These are phyloP conservation scores for Onchidella celtica DNA, from an alignment of 2,888 invertebrate species.

Conservation along the genomic window DNA sequence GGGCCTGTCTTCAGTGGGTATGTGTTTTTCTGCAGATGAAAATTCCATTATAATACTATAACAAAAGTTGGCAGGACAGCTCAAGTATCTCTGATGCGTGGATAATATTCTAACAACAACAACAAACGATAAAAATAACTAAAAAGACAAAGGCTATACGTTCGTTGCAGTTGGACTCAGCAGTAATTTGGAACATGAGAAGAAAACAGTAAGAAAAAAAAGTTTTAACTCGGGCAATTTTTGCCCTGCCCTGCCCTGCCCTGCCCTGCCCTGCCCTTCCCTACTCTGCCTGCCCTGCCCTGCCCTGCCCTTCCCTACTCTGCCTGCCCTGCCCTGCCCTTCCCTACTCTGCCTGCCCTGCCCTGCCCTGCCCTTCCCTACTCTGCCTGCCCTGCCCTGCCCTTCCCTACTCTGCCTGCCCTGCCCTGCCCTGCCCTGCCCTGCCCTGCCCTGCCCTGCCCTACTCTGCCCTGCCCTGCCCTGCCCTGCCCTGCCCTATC, in stretches of 20 bases:
- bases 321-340: neutral
- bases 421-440: neutral
- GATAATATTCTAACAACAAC: too few relatives aligned
- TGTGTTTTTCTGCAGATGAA: neutral
- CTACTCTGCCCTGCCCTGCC: neutral
- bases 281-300: neutral
- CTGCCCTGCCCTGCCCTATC: neutral
- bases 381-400: neutral
- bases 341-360: neutral
- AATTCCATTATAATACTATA: too few relatives aligned
- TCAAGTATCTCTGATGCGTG: too few relatives aligned
- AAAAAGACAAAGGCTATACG: too few relatives aligned
- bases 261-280: too few relatives aligned
- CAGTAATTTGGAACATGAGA: too few relatives aligned
- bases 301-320: neutral
- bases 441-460: neutral
- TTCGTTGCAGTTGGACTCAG: too few relatives aligned
- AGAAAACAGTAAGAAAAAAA: too few relatives aligned
- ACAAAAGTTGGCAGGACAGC: too few relatives aligned
- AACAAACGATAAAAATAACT: too few relatives aligned
- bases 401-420: neutral
- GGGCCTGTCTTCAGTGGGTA: constrained; percentile 15
- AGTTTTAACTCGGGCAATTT: too few relatives aligned
- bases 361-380: neutral
- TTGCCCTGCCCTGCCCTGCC: too few relatives aligned